Conservation (phyloP, 2,888 invertebrate genomes). For the Pseudoips prasinana region DNA sequence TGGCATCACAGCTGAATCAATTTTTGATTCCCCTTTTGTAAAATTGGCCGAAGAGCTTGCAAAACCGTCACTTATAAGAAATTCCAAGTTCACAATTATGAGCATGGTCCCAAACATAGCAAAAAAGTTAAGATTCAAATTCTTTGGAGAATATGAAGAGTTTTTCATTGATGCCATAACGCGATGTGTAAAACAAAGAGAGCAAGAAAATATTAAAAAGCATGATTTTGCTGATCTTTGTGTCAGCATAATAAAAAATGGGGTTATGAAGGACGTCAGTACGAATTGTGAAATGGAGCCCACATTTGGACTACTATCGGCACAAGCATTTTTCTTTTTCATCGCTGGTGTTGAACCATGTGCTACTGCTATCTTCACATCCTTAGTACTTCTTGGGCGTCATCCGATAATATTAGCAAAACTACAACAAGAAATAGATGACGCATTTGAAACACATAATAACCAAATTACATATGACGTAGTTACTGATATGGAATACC, state of each 20-base stretch:
- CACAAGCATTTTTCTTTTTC: conserved; percentile 30
- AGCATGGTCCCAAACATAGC: conserved; percentile 23
- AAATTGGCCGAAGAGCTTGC: conserved; percentile 32
- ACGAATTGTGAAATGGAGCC: conserved; percentile 49
- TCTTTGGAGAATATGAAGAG: conserved; percentile 45
- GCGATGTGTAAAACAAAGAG: conserved; percentile 41
- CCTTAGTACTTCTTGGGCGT: conserved; percentile 45
- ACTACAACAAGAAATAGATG: conserved; percentile 24
- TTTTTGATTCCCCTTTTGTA: conserved; percentile 52
- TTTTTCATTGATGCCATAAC: conserved; percentile 54
- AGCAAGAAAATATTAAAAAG: conserved; percentile 39
- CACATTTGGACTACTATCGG: conserved; percentile 38
- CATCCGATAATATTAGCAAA: conserved; percentile 44
- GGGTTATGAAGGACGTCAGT: conserved; percentile 39
- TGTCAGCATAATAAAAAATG: conserved; percentile 45
- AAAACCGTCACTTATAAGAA: conserved; percentile 15
- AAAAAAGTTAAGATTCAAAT: conserved; percentile 34
- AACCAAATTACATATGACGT: conserved; percentile 25
- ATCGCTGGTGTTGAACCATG: conserved; percentile 58
- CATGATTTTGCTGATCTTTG: conserved; percentile 58
- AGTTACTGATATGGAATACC: conserved; percentile 47
- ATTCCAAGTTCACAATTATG: conserved; percentile 30
- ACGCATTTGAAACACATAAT: conserved; percentile 18
- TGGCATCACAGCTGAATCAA: conserved; percentile 52
- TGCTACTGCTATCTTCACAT: conserved; percentile 29